Evolutionary conservation across 2,113 vertebrate species (phyloP).

Genomic region (Emydocephalus ijimae): DNA sequence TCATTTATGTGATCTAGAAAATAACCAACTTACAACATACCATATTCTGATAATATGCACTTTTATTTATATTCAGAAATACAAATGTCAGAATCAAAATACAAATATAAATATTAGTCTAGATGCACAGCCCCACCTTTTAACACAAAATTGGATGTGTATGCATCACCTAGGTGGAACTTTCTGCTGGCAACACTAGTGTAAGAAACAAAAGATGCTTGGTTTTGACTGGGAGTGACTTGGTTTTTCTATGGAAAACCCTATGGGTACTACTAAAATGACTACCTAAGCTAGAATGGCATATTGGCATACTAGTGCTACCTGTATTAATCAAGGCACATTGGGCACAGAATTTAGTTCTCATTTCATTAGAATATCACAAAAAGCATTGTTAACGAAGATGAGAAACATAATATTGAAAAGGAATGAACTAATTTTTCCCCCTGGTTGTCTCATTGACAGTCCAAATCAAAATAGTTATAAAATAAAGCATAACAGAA

Average conservation of each 20-base stretch:
- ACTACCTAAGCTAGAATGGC: conserved; percentile 61
- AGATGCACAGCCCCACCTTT: conserved; percentile 60
- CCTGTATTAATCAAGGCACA: conserved; percentile 74
- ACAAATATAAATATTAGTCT: conserved; percentile 72
- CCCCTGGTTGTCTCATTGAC: conserved; percentile 36
- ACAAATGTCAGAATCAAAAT: conserved; percentile 75
- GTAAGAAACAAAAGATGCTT: conserved; percentile 41
- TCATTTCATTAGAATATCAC: conserved; percentile 69
- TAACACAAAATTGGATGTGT: conserved; percentile 56
- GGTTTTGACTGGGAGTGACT: conserved; percentile 31
- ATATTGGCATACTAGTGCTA: conserved; percentile 58
- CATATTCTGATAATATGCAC: conserved; percentile 70
- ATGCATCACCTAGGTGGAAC: background rate
- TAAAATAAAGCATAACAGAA: background rate
- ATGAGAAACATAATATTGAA: conserved; percentile 45
- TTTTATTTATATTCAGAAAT: conserved; percentile 77
- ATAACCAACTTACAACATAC: background rate
- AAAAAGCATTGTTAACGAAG: conserved; percentile 58
- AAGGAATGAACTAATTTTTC: conserved; percentile 37
- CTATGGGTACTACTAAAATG: conserved; percentile 48
- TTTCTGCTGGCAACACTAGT: conserved; percentile 35
- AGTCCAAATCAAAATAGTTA: conserved; percentile 18
- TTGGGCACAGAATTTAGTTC: conserved; percentile 67
- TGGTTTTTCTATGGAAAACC: conserved; percentile 16
- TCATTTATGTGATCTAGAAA: background rate